Base-by-base conservation (phyloP, 2,113 vertebrate genomes). In the Sporophila hypoxantha region DNA sequence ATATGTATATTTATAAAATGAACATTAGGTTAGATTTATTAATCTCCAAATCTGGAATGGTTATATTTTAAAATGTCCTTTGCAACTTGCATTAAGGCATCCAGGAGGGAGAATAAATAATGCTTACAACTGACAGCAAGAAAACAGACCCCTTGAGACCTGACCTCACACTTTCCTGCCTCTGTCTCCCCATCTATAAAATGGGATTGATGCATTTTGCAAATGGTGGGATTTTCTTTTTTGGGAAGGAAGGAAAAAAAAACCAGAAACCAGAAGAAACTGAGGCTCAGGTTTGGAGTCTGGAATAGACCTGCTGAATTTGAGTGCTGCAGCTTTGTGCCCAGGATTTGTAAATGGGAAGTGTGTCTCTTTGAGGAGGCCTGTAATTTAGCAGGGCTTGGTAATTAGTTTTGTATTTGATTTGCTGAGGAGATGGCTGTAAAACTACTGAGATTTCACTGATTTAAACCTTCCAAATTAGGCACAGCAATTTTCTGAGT, bases 21-120 rank as follows among this genome's bases (percentile, higher is more conserved):
- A 91, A 80, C 82, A 60, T 87, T 82, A 70, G 61, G 76, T 90
- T 89, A 74, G 64, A 47, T 88, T 82, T 93, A 76, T 91, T 87
- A 70, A 39, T 85, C 41, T 80, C 25, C 49, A 90, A 87, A 75
- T 92, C 37, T 89, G 70, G 74, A 85, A 60, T 64, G 17, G 47
- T 82, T 85, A 14, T 67, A 79, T 92, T 92, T 92, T 80, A 42
- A 76, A 74, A 80, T 70, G 61, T 82, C 65, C 49, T 93, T 82
- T 77, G 71, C 74, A 87, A 60, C n/a, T 84, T 25, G 8, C 26
- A 62, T 57, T 70, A 69, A 64, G 59, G n/a, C 60, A 82, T 85
- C 32, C 41, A 61, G 44, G 44, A 80, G 27, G 64, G 29, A 76
- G 49, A 77, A 78, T 62, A 84, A 82, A 36, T 69, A 82, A 69